These are phyloP conservation scores for Illadopsis cleaveri DNA, from an alignment of 2,113 vertebrate genomes.

Conservation along the genomic window DNA sequence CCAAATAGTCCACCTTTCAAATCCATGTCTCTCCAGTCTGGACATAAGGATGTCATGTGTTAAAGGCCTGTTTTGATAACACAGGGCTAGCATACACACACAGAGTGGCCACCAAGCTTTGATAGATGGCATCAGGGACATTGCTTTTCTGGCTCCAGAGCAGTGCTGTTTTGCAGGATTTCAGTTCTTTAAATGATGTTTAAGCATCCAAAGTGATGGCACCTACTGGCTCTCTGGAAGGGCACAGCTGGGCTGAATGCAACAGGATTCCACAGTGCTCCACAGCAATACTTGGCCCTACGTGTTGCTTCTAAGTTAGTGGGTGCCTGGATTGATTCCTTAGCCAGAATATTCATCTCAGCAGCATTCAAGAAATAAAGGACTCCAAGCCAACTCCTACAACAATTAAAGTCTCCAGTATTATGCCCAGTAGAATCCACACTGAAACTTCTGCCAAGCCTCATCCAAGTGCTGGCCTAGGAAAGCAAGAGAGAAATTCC, in stretches of 20 bases:
- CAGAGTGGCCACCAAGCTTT: background rate
- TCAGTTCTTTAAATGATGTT: background rate
- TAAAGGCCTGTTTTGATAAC: background rate
- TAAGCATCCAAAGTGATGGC: background rate
- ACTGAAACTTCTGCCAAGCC: background rate
- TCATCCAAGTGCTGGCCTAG: background rate
- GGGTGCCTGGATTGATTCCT: background rate
- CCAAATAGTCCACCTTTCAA: background rate
- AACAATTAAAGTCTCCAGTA: background rate
- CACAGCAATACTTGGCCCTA: background rate
- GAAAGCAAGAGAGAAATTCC: background rate
- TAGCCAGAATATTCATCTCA: background rate
- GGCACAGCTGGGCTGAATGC: background rate
- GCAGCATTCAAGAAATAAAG: background rate
- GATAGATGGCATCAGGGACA: too few relatives aligned
- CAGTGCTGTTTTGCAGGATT: accelerated
- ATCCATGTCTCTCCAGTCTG: too few relatives aligned
- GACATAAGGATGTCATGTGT: accelerated
- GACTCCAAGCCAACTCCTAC: background rate
- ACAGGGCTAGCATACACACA: background rate
- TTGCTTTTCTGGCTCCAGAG: background rate
- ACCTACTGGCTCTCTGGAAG: background rate
- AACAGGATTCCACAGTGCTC: background rate
- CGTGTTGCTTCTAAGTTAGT: background rate
- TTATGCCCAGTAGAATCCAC: background rate